A percentile compares a stretch with the other conserved stretches of the same genome.
phyloP scores from a whole-genome alignment of 1,140 invertebrate species.

The Caerostris darwini region DNA sequence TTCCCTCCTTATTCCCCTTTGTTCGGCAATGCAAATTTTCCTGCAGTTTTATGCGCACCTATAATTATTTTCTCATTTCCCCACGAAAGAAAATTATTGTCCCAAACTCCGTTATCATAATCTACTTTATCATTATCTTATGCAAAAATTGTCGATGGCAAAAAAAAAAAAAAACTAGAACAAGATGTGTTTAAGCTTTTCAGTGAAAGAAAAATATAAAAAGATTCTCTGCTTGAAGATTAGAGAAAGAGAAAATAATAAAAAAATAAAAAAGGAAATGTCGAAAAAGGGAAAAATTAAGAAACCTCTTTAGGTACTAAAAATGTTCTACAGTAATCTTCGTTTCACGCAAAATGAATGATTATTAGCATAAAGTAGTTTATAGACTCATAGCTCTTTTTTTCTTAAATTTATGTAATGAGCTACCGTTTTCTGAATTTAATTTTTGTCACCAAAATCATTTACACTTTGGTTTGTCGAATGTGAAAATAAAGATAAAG shows the following conservation, averaged over 20 bases:
- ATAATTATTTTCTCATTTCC: slow-evolving; percentile 29
- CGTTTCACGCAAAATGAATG: not conserved
- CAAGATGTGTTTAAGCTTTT: not conserved
- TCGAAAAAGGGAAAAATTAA: not conserved
- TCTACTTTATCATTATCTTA: slow-evolving; percentile 19
- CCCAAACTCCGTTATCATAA: slow-evolving; percentile 4
- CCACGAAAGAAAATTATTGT: not conserved
- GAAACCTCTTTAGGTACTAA: not conserved
- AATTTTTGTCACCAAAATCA: no score
- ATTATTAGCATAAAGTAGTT: not conserved
- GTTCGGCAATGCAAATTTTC: not conserved
- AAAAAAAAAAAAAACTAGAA: not conserved
- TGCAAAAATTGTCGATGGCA: not conserved
- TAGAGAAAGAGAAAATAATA: no score
- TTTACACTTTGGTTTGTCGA: no score
- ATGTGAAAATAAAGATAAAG: no score
- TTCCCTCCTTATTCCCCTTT: not conserved
- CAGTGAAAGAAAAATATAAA: not conserved
- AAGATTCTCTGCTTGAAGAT: not conserved
- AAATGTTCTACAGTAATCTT: not conserved
- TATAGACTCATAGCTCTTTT: no score
- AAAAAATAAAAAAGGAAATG: no score
- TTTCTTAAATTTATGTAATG: no score
- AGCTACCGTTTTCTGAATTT: no score
- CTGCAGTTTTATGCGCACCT: not conserved